Percentiles rank a stretch among this genome's conserved stretches.
These are phyloP conservation scores for Hyla sarda DNA, from an alignment of 2,113 vertebrate species.

Conservation along the genomic window DNA sequence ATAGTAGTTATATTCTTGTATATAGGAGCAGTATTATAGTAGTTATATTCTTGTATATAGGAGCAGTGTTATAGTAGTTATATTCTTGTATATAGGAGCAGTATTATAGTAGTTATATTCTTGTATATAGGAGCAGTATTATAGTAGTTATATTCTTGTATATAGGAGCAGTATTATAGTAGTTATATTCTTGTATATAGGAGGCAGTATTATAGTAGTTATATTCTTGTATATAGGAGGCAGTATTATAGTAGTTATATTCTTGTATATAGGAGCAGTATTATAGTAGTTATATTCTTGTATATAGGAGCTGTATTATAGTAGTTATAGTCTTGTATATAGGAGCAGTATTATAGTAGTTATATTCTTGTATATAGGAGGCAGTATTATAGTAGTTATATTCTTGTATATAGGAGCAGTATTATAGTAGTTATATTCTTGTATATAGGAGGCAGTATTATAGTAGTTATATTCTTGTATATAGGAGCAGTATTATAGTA, in stretches of 20 bases:
- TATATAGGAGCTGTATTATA: background rate
- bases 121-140: background rate
- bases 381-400: background rate
- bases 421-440: background rate
- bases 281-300: too few relatives aligned
- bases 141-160: conserved; percentile 19
- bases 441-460: too few relatives aligned
- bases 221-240: background rate
- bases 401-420: conserved; percentile 2
- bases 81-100: too few relatives aligned
- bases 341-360: background rate
- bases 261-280: too few relatives aligned
- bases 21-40: background rate
- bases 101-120: too few relatives aligned
- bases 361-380: background rate
- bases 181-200: too few relatives aligned
- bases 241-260: too few relatives aligned
- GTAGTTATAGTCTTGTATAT: background rate
- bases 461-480: too few relatives aligned
- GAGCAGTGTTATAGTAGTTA: background rate
- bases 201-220: too few relatives aligned
- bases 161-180: background rate
- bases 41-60: conserved; percentile 12
- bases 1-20: too few relatives aligned
- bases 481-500: background rate